A percentile compares a stretch with the other conserved stretches of the same genome.
These are phyloP conservation scores for Cetoscarus ocellatus DNA, from an alignment of 2,797 vertebrate species.

Conservation along the genomic window DNA sequence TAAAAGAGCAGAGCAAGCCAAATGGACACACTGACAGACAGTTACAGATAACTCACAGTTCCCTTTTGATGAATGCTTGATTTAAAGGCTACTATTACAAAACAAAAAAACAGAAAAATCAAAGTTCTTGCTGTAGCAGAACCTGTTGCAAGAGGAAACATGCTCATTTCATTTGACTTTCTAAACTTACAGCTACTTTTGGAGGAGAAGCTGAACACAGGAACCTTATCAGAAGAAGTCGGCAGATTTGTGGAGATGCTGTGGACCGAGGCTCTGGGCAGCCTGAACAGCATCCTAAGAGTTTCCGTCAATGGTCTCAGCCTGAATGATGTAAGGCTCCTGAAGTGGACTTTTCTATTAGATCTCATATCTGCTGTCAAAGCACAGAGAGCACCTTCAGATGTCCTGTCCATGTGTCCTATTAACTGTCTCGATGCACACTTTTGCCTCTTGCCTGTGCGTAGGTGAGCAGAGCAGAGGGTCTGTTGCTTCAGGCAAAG, in stretches of 20 bases:
- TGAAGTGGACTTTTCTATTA: neutral
- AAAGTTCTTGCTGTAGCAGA: too few species aligned
- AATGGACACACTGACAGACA: too few species aligned
- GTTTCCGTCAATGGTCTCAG: constrained; percentile 82
- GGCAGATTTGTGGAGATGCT: constrained; percentile 87
- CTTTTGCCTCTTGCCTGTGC: constrained; percentile 10
- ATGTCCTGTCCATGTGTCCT: neutral
- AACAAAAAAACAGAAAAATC: too few species aligned
- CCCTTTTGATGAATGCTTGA: too few species aligned
- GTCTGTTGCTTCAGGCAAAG: constrained; percentile 84
- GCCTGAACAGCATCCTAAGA: constrained; percentile 75
- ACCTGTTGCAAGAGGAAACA: too few species aligned
- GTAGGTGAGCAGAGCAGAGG: constrained; percentile 89
- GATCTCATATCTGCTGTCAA: neutral
- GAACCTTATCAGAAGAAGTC: constrained; percentile 82
- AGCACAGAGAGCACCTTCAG: neutral
- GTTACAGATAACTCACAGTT: too few species aligned
- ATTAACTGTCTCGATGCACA: neutral
- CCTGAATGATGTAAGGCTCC: constrained; percentile 85
- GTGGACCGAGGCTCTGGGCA: constrained; percentile 88
- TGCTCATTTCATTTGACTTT: constrained; percentile 6
- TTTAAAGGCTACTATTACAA: too few species aligned
- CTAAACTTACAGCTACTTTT: constrained; percentile 81
- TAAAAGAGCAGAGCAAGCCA: too few species aligned
- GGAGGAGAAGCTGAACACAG: constrained; percentile 82